Evolutionary conservation across 2,888 invertebrate species (phyloP).

Genomic region (Aphidius colemani): DNA sequence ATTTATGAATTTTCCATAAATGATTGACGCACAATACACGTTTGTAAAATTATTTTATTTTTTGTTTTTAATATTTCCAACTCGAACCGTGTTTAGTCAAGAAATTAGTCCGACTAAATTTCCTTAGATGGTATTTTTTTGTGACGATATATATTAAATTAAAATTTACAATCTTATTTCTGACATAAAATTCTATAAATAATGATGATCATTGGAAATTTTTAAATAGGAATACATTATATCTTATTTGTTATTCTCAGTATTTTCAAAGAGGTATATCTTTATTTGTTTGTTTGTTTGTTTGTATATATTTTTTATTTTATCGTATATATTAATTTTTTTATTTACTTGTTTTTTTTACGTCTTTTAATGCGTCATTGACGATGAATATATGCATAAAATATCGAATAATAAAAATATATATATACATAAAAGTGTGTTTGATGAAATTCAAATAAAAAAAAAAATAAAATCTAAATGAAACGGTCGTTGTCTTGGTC

Average conservation of each 20-base stretch:
- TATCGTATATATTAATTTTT: conserved; percentile 3
- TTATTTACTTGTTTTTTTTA: conserved; percentile 7
- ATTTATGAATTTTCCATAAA: conserved; percentile 13
- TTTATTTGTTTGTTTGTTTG: too few relatives aligned
- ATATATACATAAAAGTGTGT: not conserved
- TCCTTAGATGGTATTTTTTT: too few relatives aligned
- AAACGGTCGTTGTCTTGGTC: conserved; percentile 7
- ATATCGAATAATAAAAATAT: not conserved
- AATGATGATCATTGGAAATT: too few relatives aligned
- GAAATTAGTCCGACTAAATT: too few relatives aligned
- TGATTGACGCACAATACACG: not conserved
- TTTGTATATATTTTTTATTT: not conserved
- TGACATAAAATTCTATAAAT: too few relatives aligned
- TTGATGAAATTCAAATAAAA: not conserved
- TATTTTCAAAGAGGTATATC: too few relatives aligned
- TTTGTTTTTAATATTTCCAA: not conserved
- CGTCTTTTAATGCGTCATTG: conserved; percentile 9
- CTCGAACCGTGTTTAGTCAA: too few relatives aligned
- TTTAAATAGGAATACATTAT: too few relatives aligned
- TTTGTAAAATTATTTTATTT: not conserved
- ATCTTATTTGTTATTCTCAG: too few relatives aligned
- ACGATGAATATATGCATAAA: not conserved
- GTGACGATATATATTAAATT: too few relatives aligned
- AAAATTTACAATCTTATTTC: too few relatives aligned
- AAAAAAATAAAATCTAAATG: conserved; percentile 1